A percentile compares a stretch with the other conserved stretches of the same genome.
phyloP scores from a whole-genome alignment of 2,797 vertebrate genomes.

The Anguilla pacifica region DNA sequence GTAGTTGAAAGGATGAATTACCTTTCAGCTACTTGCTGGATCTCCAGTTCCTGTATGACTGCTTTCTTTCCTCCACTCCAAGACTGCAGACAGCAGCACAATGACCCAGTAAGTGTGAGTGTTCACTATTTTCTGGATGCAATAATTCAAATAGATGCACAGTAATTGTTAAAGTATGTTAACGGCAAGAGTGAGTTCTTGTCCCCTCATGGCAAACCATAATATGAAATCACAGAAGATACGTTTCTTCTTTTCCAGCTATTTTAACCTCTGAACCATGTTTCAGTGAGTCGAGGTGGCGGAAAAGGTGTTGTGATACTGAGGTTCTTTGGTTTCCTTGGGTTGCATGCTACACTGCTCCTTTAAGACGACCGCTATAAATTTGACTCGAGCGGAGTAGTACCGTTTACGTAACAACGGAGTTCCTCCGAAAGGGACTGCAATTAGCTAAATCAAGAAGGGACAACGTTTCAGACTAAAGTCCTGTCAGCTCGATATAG shows the following conservation, averaged over 20 bases:
- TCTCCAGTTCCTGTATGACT: neutral
- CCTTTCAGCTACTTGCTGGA: neutral
- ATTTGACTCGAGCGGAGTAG: conserved; percentile 54
- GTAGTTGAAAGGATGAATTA: neutral
- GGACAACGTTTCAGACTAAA: conserved; percentile 38
- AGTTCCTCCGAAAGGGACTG: conserved; percentile 41
- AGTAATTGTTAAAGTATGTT: neutral
- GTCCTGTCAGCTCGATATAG: neutral
- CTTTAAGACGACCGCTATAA: conserved; percentile 64
- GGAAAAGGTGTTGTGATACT: neutral
- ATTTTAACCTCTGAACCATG: neutral
- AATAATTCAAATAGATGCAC: neutral
- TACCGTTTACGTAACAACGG: conserved; percentile 51
- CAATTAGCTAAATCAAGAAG: neutral
- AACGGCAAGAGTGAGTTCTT: neutral
- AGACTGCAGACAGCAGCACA: neutral
- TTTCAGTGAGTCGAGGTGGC: neutral
- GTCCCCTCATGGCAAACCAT: neutral
- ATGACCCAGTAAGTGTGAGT: neutral
- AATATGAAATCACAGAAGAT: neutral
- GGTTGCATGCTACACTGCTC: conserved; percentile 43
- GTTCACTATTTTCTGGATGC: neutral
- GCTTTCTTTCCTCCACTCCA: neutral
- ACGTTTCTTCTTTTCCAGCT: neutral
- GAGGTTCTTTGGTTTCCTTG: neutral